Conservation (phyloP, 2,113 vertebrate species). For the Nothobranchius furzeri region DNA sequence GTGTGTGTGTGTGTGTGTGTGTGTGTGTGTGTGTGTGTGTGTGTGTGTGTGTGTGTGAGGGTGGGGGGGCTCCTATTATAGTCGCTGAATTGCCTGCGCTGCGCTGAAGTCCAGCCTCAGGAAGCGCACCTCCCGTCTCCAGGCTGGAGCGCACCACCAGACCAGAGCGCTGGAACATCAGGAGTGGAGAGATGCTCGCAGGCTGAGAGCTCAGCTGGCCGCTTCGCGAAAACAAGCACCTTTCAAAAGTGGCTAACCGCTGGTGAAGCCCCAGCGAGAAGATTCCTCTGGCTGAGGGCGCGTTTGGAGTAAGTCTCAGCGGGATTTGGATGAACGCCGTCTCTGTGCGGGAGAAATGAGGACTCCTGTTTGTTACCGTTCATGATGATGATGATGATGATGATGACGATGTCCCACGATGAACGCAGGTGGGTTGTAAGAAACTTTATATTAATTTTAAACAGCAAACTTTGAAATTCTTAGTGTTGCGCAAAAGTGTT, state of each 20-base stretch:
- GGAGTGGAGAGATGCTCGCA: constrained; percentile 49
- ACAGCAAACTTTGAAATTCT: constrained; percentile 6
- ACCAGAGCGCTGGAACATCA: constrained; percentile 43
- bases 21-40: too few species aligned
- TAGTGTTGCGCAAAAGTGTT: too few species aligned
- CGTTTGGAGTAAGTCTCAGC: constrained; percentile 55
- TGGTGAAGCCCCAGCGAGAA: too few species aligned
- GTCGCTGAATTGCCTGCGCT: constrained; percentile 24
- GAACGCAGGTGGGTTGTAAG: constrained; percentile 74
- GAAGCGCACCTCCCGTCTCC: constrained; percentile 77
- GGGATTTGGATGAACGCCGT: constrained; percentile 41
- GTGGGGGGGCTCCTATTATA: too few species aligned
- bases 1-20: too few species aligned
- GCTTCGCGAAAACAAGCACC: constrained; percentile 22
- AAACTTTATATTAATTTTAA: neutral
- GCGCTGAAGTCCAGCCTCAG: constrained; percentile 68
- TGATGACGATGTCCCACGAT: constrained; percentile 77
- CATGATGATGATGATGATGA: constrained; percentile 65
- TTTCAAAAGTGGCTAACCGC: neutral
- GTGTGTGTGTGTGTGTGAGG: too few species aligned
- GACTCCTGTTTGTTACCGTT: constrained; percentile 49
- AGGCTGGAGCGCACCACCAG: constrained; percentile 48
- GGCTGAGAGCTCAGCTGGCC: constrained; percentile 30
- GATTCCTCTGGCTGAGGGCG: constrained; percentile 22
- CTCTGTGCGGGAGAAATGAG: constrained; percentile 58